Percentiles rank a stretch among this genome's conserved stretches.
These are phyloP conservation scores for Dinoponera quadriceps DNA, from an alignment of 1,140 invertebrate species.

Conservation along the genomic window DNA sequence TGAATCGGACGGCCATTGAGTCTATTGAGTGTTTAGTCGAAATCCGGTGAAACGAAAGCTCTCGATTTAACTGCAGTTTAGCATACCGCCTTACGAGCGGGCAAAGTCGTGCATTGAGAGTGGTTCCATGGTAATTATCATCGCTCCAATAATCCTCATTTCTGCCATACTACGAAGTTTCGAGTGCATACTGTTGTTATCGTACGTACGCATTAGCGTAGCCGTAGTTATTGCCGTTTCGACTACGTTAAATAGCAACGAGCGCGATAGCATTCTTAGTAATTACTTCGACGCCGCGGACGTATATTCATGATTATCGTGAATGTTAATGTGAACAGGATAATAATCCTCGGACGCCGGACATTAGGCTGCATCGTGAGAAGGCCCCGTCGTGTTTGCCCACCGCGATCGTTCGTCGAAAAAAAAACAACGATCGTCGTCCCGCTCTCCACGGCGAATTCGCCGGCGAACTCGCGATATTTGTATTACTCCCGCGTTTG, in stretches of 20 bases:
- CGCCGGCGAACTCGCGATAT: not conserved
- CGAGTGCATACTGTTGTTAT: conserved; percentile 7
- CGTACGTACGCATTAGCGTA: conserved; percentile 2
- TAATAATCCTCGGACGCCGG: conserved; percentile 16
- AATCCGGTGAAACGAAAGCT: not conserved
- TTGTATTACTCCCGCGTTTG: conserved; percentile 26
- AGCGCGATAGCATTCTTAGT: conserved; percentile 38
- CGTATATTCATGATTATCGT: conserved; percentile 42
- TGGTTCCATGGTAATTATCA: conserved; percentile 50
- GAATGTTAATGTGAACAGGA: conserved; percentile 33
- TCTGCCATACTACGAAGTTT: conserved; percentile 45
- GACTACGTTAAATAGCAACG: conserved; percentile 41
- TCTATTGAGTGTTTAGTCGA: not conserved
- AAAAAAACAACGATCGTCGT: too few relatives aligned
- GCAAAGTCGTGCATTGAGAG: conserved; percentile 29
- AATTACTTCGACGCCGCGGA: conserved; percentile 27
- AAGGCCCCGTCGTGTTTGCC: not conserved
- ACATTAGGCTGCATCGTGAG: conserved; percentile 28
- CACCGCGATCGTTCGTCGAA: not conserved
- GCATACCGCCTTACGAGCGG: not conserved
- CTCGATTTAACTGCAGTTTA: conserved; percentile 28
- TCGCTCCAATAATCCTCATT: conserved; percentile 39
- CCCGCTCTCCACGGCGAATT: too few relatives aligned
- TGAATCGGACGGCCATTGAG: not conserved
- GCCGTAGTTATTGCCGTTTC: conserved; percentile 29